phyloP scores from a whole-genome alignment of 2,888 invertebrate genomes.

The Acanthosepion esculentum region DNA sequence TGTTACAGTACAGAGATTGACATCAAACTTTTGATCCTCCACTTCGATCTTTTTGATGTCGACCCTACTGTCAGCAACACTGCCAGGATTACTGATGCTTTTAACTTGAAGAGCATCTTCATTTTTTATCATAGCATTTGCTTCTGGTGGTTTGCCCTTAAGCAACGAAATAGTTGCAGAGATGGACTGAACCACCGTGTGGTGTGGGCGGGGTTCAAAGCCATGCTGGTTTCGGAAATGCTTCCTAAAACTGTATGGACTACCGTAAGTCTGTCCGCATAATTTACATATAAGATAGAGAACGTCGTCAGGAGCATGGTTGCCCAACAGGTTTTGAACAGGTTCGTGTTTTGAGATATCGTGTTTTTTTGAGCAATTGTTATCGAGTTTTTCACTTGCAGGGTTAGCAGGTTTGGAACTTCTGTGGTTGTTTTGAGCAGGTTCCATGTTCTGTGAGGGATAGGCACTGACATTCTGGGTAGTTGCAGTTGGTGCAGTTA shows the following conservation, averaged over 20 bases:
- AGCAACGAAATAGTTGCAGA: slow-evolving; percentile 66
- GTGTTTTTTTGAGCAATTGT: slow-evolving; percentile 52
- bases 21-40: slow-evolving; percentile 35
- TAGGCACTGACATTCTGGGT: slow-evolving; percentile 51
- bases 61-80: background rate
- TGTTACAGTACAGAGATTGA: background rate
- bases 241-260: slow-evolving; percentile 71
- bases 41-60: background rate
- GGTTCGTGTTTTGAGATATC: slow-evolving; percentile 70
- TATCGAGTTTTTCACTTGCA: slow-evolving; percentile 51
- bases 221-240: slow-evolving; percentile 73
- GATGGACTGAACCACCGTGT: slow-evolving; percentile 72
- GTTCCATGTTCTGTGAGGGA: slow-evolving; percentile 17
- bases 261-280: slow-evolving; percentile 71
- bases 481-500: slow-evolving; percentile 48
- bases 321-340: slow-evolving; percentile 70
- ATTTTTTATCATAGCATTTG: background rate
- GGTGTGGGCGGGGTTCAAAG: slow-evolving; percentile 71
- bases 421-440: background rate
- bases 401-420: background rate
- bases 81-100: background rate
- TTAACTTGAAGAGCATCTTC: slow-evolving; percentile 36
- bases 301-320: slow-evolving; percentile 70
- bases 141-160: background rate
- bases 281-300: slow-evolving; percentile 71